Evolutionary conservation across 2,113 vertebrate genomes (phyloP), one percentile per base, ranked within the genome.

Genomic region (Percina caprodes): DNA sequence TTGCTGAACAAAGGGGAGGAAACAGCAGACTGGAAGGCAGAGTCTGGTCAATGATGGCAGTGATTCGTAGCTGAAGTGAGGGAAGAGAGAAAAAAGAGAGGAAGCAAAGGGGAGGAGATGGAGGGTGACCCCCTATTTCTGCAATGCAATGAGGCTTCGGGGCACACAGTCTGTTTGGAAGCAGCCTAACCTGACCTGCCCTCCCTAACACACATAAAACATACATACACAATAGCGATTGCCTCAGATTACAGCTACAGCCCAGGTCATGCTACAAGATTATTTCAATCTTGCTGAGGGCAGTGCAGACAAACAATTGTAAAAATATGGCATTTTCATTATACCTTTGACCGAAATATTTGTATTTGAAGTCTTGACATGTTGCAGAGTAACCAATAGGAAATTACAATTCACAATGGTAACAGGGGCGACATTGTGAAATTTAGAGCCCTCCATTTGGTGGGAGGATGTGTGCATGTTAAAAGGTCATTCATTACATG

Each of bases 141-240:
- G 74, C 77, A 79, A 67, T 77, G 58, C 46, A 56, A 45, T 24
- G 2, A 26, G 26, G 80, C 90, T 84, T 62, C 48, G 77, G 86
- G 89, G 69, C 74, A 83, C 39, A 42, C 14, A 14, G 76, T 79
- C 69, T 86, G 89, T 91, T 92, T 51, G 51, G 74, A 88, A 91
- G 75, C 45, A 80, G 54, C 60, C 56, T 77, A 52, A 74, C 73
- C 82, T 82, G 74, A 88, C 85, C 78, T 60, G 69, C 67, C 69
- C 35, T 58, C 15, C 24, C 55, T 12, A 61, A 62, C 66, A 56
- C 18, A 58, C 55, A 26, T 19, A 59, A 9, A 9, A 21, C 11
- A 66, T 42, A 42, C 39, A 11, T 42, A 69, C 59, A 58, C 6
- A 11, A 13, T 16, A 0, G 18, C 2, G 30, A 68, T 51, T 55